phyloP scores from a whole-genome alignment of 2,888 invertebrate species.

The Trissoscelio sp. region DNA sequence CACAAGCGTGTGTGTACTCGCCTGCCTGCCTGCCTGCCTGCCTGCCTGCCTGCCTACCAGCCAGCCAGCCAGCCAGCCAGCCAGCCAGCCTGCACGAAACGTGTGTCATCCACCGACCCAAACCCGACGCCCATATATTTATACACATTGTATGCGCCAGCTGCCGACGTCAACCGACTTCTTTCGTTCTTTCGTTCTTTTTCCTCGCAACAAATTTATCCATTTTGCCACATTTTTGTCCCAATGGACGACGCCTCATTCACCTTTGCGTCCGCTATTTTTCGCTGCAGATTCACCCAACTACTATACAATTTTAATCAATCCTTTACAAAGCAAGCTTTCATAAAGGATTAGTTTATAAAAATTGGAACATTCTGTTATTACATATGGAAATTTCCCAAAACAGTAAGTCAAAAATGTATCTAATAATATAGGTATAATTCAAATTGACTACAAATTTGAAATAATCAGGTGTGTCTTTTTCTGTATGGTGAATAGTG shows the following conservation, averaged over 20 bases:
- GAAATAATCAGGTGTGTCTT: no score
- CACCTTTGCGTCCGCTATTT: not conserved
- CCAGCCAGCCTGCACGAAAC: conserved; percentile 77
- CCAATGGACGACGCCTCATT: not conserved
- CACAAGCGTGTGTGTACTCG: conserved; percentile 61
- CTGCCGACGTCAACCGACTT: conserved; percentile 69
- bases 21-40: conserved; percentile 1
- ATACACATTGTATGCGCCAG: conserved; percentile 72
- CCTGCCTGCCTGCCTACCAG: not conserved
- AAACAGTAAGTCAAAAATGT: no score
- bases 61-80: no score
- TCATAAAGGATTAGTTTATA: no score
- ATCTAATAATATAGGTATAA: no score
- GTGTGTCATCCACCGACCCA: conserved; percentile 82
- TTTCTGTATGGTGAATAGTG: no score
- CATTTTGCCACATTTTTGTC: conserved; percentile 39
- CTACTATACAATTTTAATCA: no score
- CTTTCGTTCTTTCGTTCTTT: not conserved
- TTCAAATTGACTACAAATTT: no score
- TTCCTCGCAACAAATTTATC: conserved; percentile 40
- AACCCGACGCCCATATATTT: conserved; percentile 70
- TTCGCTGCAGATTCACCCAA: no score
- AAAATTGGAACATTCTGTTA: no score
- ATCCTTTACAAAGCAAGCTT: no score
- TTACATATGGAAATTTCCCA: no score